A percentile compares a stretch with the other conserved stretches of the same genome.
phyloP scores from a whole-genome alignment of 1,140 invertebrate species.

The Sarcophaga peregrina region DNA sequence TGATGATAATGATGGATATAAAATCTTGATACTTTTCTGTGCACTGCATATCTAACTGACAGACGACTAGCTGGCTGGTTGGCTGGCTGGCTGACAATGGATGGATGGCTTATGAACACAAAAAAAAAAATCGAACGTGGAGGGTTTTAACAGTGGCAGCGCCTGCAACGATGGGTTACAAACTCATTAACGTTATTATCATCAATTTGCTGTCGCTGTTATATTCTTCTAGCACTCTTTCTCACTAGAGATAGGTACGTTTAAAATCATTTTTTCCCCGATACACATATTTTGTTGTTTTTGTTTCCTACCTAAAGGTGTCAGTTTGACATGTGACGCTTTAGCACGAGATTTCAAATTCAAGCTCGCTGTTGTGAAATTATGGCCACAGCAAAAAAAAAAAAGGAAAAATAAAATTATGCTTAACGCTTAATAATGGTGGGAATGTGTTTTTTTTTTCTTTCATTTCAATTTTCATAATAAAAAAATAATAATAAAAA shows the following conservation, averaged over 20 bases:
- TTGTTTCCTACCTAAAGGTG: constrained; percentile 4
- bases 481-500: no score
- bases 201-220: constrained; percentile 30
- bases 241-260: not conserved
- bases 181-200: constrained; percentile 42
- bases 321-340: constrained; percentile 41
- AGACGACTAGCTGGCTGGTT: not conserved
- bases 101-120: no score
- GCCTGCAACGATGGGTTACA: constrained; percentile 1
- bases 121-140: no score
- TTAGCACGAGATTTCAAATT: constrained; percentile 17
- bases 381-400: not conserved
- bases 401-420: constrained; percentile 1
- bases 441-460: not conserved
- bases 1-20: constrained; percentile 18
- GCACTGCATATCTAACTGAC: not conserved
- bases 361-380: not conserved
- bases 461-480: no score
- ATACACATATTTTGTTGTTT: not conserved
- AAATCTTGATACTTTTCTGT: not conserved
- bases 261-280: not conserved
- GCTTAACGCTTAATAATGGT: not conserved
- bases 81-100: not conserved
- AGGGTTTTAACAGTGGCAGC: no score
- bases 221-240: not conserved